Conservation (phyloP, 2,888 invertebrate species). For the Bombylius discolor region DNA sequence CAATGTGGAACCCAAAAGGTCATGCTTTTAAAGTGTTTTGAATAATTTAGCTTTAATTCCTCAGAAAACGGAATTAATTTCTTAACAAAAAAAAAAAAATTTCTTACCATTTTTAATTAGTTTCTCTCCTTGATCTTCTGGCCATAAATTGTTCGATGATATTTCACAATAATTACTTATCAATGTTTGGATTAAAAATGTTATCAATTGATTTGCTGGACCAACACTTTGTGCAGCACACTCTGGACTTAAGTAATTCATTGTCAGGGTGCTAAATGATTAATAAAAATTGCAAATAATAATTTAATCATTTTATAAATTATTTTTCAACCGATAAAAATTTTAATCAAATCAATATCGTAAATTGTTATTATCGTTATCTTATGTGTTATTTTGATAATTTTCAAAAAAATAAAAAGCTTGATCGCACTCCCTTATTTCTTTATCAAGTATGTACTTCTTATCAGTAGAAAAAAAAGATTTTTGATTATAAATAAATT, state of each 20-base stretch:
- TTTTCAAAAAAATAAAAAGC: too few species aligned
- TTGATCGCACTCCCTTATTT: too few species aligned
- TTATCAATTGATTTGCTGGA: slow-evolving; percentile 40
- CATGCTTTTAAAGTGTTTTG: background rate
- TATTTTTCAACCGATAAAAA: too few species aligned
- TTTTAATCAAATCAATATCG: too few species aligned
- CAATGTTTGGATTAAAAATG: slow-evolving; percentile 45
- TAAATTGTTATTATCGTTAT: too few species aligned
- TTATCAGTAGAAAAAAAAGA: too few species aligned
- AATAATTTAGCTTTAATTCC: background rate
- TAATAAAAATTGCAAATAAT: too few species aligned
- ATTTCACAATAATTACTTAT: slow-evolving; percentile 47
- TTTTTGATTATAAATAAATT: too few species aligned
- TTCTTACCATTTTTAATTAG: slow-evolving; percentile 27
- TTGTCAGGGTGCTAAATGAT: slow-evolving; percentile 7
- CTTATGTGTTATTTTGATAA: too few species aligned
- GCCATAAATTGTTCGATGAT: slow-evolving; percentile 43
- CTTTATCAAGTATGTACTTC: too few species aligned
- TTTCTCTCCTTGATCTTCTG: slow-evolving; percentile 37
- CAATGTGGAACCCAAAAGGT: background rate
- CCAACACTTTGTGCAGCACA: slow-evolving; percentile 33
- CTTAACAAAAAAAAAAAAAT: background rate
- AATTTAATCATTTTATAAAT: too few species aligned
- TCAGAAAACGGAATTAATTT: too few species aligned
- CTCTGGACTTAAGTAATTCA: slow-evolving; percentile 29